These are phyloP conservation scores for Zoanthus sociatus DNA, from an alignment of 92 coral and sea anemone genomes.

Conservation along the genomic window DNA sequence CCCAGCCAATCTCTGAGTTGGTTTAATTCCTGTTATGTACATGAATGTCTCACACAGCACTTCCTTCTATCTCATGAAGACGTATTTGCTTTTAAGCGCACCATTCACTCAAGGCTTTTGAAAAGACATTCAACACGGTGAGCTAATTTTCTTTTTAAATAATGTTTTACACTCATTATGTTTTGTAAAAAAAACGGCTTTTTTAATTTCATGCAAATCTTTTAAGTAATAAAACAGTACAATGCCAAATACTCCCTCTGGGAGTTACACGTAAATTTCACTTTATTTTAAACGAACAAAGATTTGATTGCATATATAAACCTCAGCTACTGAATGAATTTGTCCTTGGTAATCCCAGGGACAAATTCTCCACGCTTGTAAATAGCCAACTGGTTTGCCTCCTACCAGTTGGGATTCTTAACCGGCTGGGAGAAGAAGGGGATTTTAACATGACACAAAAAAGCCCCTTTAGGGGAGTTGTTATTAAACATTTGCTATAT, in stretches of 20 bases:
- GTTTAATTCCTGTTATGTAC: neutral
- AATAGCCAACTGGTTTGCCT: no score
- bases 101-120: neutral
- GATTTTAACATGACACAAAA: no score
- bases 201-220: neutral
- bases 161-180: neutral
- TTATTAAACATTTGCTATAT: no score
- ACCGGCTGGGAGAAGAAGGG: no score
- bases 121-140: neutral
- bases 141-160: neutral
- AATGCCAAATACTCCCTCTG: neutral
- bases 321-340: neutral
- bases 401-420: no score
- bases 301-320: neutral
- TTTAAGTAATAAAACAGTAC: neutral
- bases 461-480: no score
- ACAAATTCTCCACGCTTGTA: no score
- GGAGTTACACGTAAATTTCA: neutral
- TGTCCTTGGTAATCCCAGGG: no score
- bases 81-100: neutral
- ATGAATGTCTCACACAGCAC: neutral
- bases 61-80: neutral
- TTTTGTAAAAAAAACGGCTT: neutral
- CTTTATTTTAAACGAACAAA: no score
- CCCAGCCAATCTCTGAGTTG: no score